Evolutionary conservation across 2,888 invertebrate species (phyloP).

Genomic region (Orthonychiurus folsomi): DNA sequence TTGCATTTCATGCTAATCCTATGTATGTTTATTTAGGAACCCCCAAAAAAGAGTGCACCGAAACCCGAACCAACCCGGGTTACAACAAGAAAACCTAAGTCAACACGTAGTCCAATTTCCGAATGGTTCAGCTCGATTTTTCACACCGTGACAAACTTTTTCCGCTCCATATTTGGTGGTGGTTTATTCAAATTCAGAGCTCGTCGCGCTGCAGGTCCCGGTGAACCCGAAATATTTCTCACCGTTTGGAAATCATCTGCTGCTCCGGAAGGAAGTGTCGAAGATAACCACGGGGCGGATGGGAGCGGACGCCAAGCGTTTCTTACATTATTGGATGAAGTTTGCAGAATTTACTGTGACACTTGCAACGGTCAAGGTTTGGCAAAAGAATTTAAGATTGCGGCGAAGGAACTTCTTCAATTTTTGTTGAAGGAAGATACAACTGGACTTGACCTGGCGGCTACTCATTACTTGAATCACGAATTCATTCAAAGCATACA

Average conservation of each 20-base stretch:
- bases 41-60: no score
- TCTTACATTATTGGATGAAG: background rate
- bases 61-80: background rate
- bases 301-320: background rate
- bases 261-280: background rate
- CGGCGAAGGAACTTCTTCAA: background rate
- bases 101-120: background rate
- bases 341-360: constrained; percentile 7
- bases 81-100: background rate
- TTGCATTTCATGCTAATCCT: no score
- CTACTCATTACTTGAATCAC: constrained; percentile 1
- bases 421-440: background rate
- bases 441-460: constrained; percentile 4
- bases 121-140: background rate
- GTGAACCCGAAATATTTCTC: background rate
- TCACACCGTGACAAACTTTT: background rate
- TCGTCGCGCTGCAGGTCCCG: background rate
- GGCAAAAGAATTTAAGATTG: constrained; percentile 1
- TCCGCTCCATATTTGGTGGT: background rate
- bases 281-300: background rate
- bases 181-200: no score
- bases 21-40: background rate
- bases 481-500: constrained; percentile 4
- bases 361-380: background rate
- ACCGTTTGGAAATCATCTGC: background rate